Conservation (phyloP, 2,888 invertebrate genomes). For the Busseola fusca region DNA sequence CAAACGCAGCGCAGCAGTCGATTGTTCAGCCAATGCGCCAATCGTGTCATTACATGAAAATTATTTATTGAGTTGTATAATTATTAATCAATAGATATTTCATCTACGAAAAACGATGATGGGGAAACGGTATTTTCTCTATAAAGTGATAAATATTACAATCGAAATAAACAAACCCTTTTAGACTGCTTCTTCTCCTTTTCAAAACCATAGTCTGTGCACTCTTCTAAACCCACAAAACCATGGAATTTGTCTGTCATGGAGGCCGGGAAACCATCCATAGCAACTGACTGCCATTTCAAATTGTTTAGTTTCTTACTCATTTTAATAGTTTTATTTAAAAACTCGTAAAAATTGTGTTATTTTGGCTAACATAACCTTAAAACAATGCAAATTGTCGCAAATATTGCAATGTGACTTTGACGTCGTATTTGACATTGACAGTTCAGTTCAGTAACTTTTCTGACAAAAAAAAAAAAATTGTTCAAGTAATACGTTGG, state of each 20-base stretch:
- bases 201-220: constrained; percentile 91
- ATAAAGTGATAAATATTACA: background rate
- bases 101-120: background rate
- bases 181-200: constrained; percentile 71
- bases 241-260: constrained; percentile 89
- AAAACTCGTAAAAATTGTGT: constrained; percentile 22
- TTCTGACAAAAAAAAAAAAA: too few relatives aligned
- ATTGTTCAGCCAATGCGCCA: too few relatives aligned
- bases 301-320: constrained; percentile 79
- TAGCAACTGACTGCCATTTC: constrained; percentile 91
- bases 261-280: constrained; percentile 88
- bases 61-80: too few relatives aligned
- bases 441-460: constrained; percentile 4
- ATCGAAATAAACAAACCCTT: constrained; percentile 72
- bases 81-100: background rate
- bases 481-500: too few relatives aligned
- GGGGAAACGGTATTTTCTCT: background rate
- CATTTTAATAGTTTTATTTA: constrained; percentile 66
- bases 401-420: constrained; percentile 52
- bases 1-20: too few relatives aligned
- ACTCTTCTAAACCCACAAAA: constrained; percentile 93
- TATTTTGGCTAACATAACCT: constrained; percentile 58
- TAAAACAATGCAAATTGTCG: constrained; percentile 30
- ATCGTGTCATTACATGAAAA: too few relatives aligned
- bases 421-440: constrained; percentile 39